A percentile compares a stretch with the other conserved stretches of the same genome.
phyloP scores from a whole-genome alignment of 1,140 invertebrate species.

The Diuraphis noxia region DNA sequence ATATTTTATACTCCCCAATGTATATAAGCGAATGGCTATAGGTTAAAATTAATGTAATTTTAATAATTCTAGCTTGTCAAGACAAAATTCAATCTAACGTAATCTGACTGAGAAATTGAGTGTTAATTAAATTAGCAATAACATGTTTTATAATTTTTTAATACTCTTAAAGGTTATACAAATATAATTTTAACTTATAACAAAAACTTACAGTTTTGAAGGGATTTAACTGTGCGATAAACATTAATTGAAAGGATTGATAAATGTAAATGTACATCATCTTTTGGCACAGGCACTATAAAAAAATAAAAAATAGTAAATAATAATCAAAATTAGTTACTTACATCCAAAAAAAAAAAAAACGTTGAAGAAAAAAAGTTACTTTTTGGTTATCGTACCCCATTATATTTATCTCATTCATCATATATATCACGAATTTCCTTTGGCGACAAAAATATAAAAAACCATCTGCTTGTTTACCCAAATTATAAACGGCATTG shows the following conservation, averaged over 20 bases:
- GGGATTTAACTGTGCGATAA: slow-evolving; percentile 4
- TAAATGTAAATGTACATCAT: slow-evolving; percentile 40
- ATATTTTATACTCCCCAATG: too few species aligned
- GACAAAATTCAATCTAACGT: too few species aligned
- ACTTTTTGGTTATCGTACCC: too few species aligned
- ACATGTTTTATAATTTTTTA: background rate
- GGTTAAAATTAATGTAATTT: too few species aligned
- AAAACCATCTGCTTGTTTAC: too few species aligned
- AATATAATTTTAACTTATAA: background rate
- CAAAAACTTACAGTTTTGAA: slow-evolving; percentile 19
- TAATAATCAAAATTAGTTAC: background rate
- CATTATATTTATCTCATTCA: too few species aligned
- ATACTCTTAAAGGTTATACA: background rate
- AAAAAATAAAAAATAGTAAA: background rate
- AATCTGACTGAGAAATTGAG: too few species aligned
- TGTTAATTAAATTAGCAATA: background rate
- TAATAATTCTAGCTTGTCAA: too few species aligned
- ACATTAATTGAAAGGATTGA: slow-evolving; percentile 28
- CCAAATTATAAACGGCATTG: too few species aligned
- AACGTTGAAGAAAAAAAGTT: background rate
- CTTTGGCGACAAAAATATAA: too few species aligned
- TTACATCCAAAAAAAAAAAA: background rate
- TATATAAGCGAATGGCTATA: too few species aligned
- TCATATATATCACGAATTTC: too few species aligned
- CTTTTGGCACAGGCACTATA: background rate